Percentiles rank a stretch among this genome's conserved stretches.
Conservation (phyloP, 1,140 invertebrate genomes). For the Geopemphigus sp. region DNA sequence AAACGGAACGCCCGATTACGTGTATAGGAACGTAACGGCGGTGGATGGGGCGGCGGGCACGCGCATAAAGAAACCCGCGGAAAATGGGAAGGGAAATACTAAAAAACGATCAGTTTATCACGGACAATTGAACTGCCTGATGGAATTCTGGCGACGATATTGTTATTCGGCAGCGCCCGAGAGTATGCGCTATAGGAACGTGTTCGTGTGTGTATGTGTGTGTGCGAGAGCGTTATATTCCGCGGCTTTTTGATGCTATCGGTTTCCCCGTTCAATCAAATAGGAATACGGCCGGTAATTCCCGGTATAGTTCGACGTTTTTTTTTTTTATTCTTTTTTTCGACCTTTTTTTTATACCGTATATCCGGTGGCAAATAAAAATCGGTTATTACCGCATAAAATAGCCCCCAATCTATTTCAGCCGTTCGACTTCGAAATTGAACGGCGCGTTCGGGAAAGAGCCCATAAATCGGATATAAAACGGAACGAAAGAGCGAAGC, state of each 20-base stretch:
- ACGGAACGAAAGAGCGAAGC: neutral
- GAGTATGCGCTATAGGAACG: neutral
- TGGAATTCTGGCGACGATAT: slow-evolving; percentile 46
- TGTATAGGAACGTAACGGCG: neutral
- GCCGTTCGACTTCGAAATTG: slow-evolving; percentile 5
- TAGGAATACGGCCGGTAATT: slow-evolving; percentile 41
- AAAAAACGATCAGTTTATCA: slow-evolving; percentile 47
- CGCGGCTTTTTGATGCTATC: slow-evolving; percentile 48
- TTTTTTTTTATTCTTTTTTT: neutral
- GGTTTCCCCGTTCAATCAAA: slow-evolving; percentile 46
- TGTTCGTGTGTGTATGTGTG: no score
- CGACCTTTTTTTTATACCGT: neutral
- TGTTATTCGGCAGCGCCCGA: slow-evolving; percentile 21
- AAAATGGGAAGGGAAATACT: slow-evolving; percentile 30
- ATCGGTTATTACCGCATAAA: slow-evolving; percentile 50
- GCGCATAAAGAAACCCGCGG: slow-evolving; percentile 11
- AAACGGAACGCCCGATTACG: neutral
- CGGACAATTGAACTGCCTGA: slow-evolving; percentile 49
- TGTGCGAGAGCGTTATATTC: slow-evolving; percentile 38
- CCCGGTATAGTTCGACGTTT: slow-evolving; percentile 15
- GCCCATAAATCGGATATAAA: neutral
- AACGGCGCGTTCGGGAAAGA: neutral
- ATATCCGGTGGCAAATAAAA: slow-evolving; percentile 48
- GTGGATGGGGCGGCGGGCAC: no score
- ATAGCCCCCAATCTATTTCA: slow-evolving; percentile 42